Conservation (phyloP, 2,113 vertebrate genomes). For the Dicerorhinus sumatrensis region DNA sequence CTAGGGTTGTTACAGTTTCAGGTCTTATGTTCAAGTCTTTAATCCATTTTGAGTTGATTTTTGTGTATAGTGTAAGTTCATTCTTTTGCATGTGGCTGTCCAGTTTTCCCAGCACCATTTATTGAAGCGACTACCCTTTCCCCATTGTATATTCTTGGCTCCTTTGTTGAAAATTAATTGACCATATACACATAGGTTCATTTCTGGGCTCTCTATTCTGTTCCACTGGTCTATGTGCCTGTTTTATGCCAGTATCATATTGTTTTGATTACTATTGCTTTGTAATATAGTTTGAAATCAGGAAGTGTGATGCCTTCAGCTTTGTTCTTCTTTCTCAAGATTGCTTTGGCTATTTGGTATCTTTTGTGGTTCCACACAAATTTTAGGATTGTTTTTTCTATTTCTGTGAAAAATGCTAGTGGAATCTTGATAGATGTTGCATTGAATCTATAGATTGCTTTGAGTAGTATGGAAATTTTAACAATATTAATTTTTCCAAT, state of each 20-base stretch:
- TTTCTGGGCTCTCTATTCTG: background rate
- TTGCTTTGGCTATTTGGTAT: background rate
- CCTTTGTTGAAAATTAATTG: background rate
- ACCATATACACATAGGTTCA: background rate
- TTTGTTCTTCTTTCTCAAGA: background rate
- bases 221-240: background rate
- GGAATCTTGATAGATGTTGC: background rate
- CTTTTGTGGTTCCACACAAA: background rate
- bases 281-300: background rate
- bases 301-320: background rate
- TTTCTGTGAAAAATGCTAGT: background rate
- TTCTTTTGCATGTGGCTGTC: background rate
- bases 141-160: background rate
- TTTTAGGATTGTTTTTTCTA: background rate
- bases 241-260: background rate
- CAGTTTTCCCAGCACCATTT: background rate
- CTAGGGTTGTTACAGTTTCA: background rate
- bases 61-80: background rate
- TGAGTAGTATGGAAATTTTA: background rate
- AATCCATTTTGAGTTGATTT: background rate
- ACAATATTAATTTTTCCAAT: background rate
- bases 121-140: background rate
- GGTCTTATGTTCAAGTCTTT: background rate
- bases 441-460: background rate
- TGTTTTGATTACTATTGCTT: background rate